Evolutionary conservation across 2,113 vertebrate species (phyloP).

Genomic region (Empidonax alnorum): DNA sequence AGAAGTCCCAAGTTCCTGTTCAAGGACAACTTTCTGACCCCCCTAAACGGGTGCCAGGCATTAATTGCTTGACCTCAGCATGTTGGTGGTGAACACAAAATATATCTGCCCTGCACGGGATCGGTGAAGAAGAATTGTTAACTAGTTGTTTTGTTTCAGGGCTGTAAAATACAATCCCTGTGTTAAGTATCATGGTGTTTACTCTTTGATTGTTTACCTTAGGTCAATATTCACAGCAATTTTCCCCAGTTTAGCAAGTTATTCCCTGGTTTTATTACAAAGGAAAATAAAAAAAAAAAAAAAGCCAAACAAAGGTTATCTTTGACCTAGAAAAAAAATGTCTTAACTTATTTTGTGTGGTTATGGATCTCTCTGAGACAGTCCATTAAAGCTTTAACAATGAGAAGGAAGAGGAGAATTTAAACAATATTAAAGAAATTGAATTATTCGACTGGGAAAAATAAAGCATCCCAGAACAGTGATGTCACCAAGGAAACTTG

Average conservation of each 20-base stretch:
- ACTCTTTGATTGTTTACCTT: not conserved
- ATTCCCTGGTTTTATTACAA: not conserved
- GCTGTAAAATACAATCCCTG: not conserved
- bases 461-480: not conserved
- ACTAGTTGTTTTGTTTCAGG: not conserved
- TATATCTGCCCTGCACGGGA: not conserved
- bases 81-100: not conserved
- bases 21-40: not conserved
- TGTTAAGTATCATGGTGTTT: not conserved
- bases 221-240: not conserved
- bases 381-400: not conserved
- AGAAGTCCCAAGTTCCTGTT: not conserved
- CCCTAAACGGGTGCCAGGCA: not conserved
- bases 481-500: not conserved
- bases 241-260: not conserved
- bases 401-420: not conserved
- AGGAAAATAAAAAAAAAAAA: too few relatives aligned
- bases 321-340: not conserved
- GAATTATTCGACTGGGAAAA: not conserved
- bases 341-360: not conserved
- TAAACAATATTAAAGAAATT: not conserved
- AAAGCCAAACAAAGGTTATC: not conserved
- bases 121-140: not conserved
- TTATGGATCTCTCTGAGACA: not conserved
- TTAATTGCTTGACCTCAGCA: not conserved